Evolutionary conservation across 2,797 vertebrate species (phyloP).

Genomic region (Ispidina picta): DNA sequence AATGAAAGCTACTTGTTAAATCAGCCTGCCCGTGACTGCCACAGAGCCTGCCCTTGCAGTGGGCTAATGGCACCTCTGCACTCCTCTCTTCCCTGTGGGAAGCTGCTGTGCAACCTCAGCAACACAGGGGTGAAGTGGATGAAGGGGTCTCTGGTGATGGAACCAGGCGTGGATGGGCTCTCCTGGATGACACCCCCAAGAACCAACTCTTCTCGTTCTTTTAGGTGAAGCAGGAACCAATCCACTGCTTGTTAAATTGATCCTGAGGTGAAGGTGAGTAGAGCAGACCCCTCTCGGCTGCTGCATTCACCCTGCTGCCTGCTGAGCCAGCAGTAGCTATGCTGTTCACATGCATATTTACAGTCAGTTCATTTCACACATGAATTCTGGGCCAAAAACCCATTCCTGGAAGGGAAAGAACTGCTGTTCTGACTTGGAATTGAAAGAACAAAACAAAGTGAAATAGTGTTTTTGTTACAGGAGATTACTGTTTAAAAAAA

Average conservation of each 20-base stretch:
- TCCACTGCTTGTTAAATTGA: background rate
- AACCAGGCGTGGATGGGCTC: background rate
- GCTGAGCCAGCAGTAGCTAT: background rate
- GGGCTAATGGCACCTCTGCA: background rate
- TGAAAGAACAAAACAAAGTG: background rate
- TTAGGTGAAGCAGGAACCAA: background rate
- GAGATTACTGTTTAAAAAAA: background rate
- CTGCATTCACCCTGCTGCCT: background rate
- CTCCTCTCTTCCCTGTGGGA: background rate
- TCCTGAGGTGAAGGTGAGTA: background rate
- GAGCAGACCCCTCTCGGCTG: background rate
- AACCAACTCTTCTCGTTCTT: background rate
- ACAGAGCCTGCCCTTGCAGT: background rate
- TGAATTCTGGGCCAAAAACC: background rate
- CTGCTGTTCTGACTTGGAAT: background rate
- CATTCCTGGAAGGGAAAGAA: background rate
- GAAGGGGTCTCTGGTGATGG: background rate
- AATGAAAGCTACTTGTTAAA: background rate
- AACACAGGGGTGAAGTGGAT: background rate
- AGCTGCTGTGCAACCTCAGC: background rate
- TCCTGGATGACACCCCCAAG: background rate
- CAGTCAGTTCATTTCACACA: background rate
- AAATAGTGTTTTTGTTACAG: background rate
- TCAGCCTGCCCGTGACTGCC: background rate
- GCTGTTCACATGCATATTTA: background rate